These are phyloP conservation scores for Poeciliopsis gracilis DNA, from an alignment of 2,797 vertebrate species.

Conservation along the genomic window DNA sequence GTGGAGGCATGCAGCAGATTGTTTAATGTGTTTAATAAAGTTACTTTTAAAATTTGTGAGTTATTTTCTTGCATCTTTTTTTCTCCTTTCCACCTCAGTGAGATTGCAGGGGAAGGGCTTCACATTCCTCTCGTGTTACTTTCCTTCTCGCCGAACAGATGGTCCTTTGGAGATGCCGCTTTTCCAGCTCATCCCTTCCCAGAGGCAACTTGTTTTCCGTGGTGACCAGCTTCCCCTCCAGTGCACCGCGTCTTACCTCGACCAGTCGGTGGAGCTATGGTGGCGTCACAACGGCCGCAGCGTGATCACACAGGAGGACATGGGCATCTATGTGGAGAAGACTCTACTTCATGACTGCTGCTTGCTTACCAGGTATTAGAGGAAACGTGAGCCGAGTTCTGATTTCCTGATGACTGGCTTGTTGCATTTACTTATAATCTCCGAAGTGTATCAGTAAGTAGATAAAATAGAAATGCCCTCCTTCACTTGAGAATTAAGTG, in stretches of 20 bases:
- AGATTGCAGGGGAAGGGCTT: background rate
- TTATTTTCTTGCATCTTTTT: slow-evolving; percentile 13
- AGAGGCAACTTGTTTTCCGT: slow-evolving; percentile 89
- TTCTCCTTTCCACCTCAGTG: background rate
- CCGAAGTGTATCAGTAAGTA: slow-evolving; percentile 4
- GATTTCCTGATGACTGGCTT: background rate
- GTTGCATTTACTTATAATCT: background rate
- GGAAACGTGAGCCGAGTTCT: background rate
- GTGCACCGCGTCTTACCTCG: slow-evolving; percentile 87
- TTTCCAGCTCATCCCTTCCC: slow-evolving; percentile 92
- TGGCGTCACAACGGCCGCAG: slow-evolving; percentile 84
- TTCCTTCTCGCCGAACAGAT: slow-evolving; percentile 69
- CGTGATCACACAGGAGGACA: slow-evolving; percentile 82
- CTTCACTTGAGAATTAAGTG: background rate
- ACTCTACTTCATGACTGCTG: slow-evolving; percentile 93
- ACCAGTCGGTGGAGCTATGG: slow-evolving; percentile 79
- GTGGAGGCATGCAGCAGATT: background rate
- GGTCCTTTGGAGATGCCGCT: slow-evolving; percentile 88
- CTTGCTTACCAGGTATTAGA: slow-evolving; percentile 86
- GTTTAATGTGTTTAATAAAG: background rate
- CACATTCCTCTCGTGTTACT: slow-evolving; percentile 33
- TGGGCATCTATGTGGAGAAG: slow-evolving; percentile 86
- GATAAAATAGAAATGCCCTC: slow-evolving; percentile 13
- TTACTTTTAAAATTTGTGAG: background rate
- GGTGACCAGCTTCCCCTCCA: slow-evolving; percentile 91